Evolutionary conservation across 2,797 vertebrate species (phyloP).

Genomic region (Malurus leucopterus): DNA sequence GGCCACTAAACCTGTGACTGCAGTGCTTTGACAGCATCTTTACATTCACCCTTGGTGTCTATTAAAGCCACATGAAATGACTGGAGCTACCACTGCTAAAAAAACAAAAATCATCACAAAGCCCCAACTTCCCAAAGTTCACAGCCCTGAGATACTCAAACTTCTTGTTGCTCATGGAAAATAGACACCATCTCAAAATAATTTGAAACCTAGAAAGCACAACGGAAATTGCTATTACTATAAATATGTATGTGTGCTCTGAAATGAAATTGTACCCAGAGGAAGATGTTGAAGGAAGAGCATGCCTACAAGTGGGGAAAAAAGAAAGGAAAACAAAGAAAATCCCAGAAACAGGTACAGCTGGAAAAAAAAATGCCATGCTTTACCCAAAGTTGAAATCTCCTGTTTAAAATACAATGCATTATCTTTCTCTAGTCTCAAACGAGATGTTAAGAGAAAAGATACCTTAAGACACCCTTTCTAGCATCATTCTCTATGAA

Average conservation of each 20-base stretch:
- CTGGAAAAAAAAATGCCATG: background rate
- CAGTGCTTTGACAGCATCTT: background rate
- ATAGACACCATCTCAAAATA: background rate
- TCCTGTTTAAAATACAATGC: background rate
- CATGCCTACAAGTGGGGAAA: accelerated
- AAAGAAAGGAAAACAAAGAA: background rate
- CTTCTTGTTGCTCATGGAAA: background rate
- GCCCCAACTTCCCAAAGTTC: background rate
- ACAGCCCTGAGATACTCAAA: background rate
- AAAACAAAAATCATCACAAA: background rate
- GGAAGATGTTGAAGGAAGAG: background rate
- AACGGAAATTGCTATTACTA: background rate
- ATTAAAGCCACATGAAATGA: background rate
- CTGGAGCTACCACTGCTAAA: background rate
- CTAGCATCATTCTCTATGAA: background rate
- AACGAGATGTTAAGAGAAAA: background rate
- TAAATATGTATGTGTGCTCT: accelerated
- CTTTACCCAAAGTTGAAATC: background rate
- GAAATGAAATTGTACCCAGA: background rate
- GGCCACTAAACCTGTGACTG: background rate
- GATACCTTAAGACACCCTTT: background rate
- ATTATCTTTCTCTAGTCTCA: background rate
- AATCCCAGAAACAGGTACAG: background rate
- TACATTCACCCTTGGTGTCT: background rate
- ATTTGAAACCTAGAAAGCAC: background rate